Evolutionary conservation across 2,888 invertebrate species (phyloP), one percentile per base, ranked within the genome.

Genomic region (Lithophane ornitopus): DNA sequence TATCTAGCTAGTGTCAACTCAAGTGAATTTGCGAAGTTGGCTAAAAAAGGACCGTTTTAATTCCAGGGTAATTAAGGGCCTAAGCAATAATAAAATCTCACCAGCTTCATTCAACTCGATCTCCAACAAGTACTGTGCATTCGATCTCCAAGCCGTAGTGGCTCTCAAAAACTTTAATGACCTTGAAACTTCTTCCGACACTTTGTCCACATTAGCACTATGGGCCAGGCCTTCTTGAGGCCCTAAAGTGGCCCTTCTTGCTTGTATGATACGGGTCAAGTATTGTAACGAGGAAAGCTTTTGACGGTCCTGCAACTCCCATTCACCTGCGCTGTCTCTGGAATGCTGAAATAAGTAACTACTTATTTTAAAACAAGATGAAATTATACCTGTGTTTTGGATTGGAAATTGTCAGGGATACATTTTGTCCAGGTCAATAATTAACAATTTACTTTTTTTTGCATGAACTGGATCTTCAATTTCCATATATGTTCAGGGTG

Each of bases 211-310:
- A 52, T 88, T 93, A 6, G 90, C 84, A 34, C 39, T 68, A n/a
- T 80, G 71, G 7, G 80, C 72, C 62, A 61, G 78, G 91, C 95
- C 95, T 93, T 94, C 96, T 82, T 96, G 95, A 2, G 96, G 96
- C 54, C 95, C 95, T 70, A 97, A 86, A 0, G 95, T 95, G 2
- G 96, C 96, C 82, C 95, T 91, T 71, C 94, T 93, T 11, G 97
- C 97, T 89, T 98, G 98, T 79, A 99, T 97, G 41, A 98, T 97
- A 90, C 98, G 98, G 75, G 97, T 97, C 49, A 99, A 97, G 93
- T 98, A 99, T 85, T 98, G 96, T 75, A 99, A 95, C 87, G 99
- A 99, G 74, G 98, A 98, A 63, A 99, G 93, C 92, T 99, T 98
- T 90, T 98, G 98, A 85, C 99, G 98, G 71, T 99, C 98, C 71